These are phyloP conservation scores for Panorpa germanica DNA, from an alignment of 2,888 invertebrate genomes.

Conservation along the genomic window DNA sequence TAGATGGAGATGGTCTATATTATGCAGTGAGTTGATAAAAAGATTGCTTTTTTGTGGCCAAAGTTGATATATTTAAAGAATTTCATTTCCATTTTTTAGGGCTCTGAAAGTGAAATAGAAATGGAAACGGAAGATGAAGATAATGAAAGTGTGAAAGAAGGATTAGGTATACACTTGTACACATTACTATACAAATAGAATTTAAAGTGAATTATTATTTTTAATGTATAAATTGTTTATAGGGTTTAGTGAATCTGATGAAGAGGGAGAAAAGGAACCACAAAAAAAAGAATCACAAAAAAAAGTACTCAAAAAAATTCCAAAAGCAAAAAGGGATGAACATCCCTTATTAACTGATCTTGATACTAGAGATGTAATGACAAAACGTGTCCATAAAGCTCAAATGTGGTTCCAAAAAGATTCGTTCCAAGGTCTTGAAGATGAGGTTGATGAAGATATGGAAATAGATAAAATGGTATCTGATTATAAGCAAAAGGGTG, in stretches of 20 bases:
- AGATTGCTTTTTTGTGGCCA: conserved; percentile 9
- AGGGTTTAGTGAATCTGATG: conserved; percentile 8
- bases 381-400: conserved; percentile 57
- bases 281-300: conserved; percentile 19
- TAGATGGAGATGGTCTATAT: conserved; percentile 50
- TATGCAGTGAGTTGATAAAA: conserved; percentile 26
- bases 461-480: conserved; percentile 67
- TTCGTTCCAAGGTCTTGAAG: conserved; percentile 56
- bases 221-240: no score
- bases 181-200: no score
- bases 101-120: conserved; percentile 42
- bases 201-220: no score
- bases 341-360: conserved; percentile 67
- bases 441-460: conserved; percentile 66
- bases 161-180: conserved; percentile 10
- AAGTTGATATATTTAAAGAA: no score
- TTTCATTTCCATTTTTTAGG: no score
- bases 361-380: conserved; percentile 53
- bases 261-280: conserved; percentile 12
- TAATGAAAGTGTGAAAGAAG: conserved; percentile 19
- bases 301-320: conserved; percentile 17
- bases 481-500: conserved; percentile 53
- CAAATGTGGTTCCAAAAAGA: conserved; percentile 80
- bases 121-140: conserved; percentile 34
- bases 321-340: conserved; percentile 17